A percentile compares a stretch with the other conserved stretches of the same genome.
Conservation (phyloP, 2,888 invertebrate species). For the Erebia epiphron region DNA sequence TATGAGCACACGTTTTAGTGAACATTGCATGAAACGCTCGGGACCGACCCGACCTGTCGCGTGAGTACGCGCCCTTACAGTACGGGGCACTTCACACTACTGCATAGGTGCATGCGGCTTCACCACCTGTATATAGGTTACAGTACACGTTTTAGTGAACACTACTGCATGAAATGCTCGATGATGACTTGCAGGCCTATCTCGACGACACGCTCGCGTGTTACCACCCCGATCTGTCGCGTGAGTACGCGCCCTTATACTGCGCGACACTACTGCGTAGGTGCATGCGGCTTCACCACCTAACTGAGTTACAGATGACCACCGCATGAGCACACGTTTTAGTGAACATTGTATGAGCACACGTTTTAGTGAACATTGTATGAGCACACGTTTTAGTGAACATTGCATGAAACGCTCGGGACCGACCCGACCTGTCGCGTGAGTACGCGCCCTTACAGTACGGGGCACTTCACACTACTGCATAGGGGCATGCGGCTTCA, state of each 20-base stretch:
- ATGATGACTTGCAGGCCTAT: conserved; percentile 77
- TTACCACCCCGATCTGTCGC: conserved; percentile 44
- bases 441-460: conserved; percentile 41
- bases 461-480: background rate
- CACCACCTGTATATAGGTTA: background rate
- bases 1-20: too few relatives aligned
- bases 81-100: background rate
- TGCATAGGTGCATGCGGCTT: background rate
- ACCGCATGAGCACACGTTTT: too few relatives aligned
- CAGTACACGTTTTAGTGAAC: background rate
- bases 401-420: conserved; percentile 65
- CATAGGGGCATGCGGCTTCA: background rate
- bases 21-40: conserved; percentile 70
- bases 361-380: conserved; percentile 45
- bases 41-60: conserved; percentile 57
- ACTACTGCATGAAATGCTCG: conserved; percentile 74
- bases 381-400: conserved; percentile 48
- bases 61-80: conserved; percentile 49
- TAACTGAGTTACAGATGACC: background rate
- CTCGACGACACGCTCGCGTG: conserved; percentile 56
- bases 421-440: conserved; percentile 59
- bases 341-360: too few relatives aligned
- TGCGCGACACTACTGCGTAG: background rate
- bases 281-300: background rate
- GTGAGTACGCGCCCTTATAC: background rate